Percentiles rank a stretch among this genome's conserved stretches.
phyloP scores from a whole-genome alignment of 2,113 vertebrate species.

The Strix uralensis region DNA sequence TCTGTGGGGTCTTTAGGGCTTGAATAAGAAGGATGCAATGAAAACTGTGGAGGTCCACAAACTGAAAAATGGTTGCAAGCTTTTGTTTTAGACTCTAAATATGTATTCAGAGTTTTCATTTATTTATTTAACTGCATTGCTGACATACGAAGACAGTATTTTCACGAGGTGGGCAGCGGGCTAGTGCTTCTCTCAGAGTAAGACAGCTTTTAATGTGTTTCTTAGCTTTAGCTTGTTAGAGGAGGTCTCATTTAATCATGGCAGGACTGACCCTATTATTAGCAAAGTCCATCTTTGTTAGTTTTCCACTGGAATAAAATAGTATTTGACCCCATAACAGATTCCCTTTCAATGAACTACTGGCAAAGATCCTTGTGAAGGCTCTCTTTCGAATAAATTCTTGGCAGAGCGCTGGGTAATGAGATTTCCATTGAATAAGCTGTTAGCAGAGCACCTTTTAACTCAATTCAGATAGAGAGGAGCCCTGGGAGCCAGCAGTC shows the following conservation, averaged over 20 bases:
- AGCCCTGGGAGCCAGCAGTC: neutral
- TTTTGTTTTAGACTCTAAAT: neutral
- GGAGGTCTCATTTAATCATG: neutral
- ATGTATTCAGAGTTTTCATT: neutral
- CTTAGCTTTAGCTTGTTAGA: neutral
- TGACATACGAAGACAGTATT: neutral
- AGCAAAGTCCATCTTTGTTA: slow-evolving; percentile 6
- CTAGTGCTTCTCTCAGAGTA: neutral
- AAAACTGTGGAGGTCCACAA: neutral
- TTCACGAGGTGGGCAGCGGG: neutral
- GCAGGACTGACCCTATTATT: neutral
- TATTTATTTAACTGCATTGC: neutral
- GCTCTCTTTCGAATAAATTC: slow-evolving; percentile 1
- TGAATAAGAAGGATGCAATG: neutral
- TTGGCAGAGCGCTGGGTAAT: slow-evolving; percentile 37
- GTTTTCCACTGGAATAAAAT: slow-evolving; percentile 17
- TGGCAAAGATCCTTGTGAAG: neutral
- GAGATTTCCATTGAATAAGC: slow-evolving; percentile 60
- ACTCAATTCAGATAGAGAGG: neutral
- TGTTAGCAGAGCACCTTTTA: slow-evolving; percentile 48
- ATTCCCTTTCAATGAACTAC: slow-evolving; percentile 13
- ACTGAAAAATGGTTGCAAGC: neutral
- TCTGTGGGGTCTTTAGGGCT: rapidly evolving
- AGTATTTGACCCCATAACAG: neutral
- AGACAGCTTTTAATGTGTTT: neutral